Conservation (phyloP, 2,797 vertebrate species). For the Rachycentron canadum region DNA sequence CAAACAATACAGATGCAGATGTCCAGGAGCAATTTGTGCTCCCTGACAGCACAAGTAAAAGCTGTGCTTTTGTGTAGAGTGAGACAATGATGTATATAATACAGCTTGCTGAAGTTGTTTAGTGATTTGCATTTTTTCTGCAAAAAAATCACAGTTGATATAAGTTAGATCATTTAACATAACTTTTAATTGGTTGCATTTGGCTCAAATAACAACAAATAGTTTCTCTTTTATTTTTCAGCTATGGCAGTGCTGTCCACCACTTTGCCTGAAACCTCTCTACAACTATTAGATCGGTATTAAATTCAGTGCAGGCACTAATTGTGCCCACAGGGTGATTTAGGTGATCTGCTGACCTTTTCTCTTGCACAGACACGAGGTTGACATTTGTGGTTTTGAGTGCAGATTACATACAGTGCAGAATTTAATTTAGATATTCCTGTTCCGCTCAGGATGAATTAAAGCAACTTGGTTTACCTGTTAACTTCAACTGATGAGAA, state of each 20-base stretch:
- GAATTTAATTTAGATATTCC: no score
- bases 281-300: neutral
- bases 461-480: neutral
- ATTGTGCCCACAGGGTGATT: neutral
- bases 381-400: neutral
- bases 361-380: neutral
- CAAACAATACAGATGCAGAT: slow-evolving; percentile 63
- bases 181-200: neutral
- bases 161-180: neutral
- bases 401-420: no score
- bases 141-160: neutral
- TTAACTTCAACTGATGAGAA: neutral
- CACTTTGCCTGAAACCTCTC: neutral
- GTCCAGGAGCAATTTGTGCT: slow-evolving; percentile 43
- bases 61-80: neutral
- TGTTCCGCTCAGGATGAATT: no score
- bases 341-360: neutral
- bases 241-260: neutral
- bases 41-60: slow-evolving; percentile 21
- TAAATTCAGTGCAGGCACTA: neutral
- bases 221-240: no score
- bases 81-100: neutral
- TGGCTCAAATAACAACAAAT: no score
- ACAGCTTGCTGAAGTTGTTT: neutral
- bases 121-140: neutral